phyloP scores from a whole-genome alignment of 2,797 vertebrate genomes.

The Hozukius guyotensis region DNA sequence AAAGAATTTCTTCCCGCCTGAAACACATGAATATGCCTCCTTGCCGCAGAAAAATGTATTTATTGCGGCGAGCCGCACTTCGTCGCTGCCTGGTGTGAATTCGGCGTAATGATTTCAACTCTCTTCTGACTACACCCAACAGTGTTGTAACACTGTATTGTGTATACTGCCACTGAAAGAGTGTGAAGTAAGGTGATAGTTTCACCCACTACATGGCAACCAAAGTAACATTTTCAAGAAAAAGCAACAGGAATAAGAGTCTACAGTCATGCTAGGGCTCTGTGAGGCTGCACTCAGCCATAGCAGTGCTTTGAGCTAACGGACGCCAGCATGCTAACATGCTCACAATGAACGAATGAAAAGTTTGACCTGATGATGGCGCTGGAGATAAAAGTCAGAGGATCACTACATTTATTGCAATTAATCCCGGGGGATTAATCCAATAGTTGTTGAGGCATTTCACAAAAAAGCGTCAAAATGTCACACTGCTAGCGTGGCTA shows the following conservation, averaged over 20 bases:
- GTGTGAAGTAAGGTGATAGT: background rate
- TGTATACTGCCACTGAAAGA: background rate
- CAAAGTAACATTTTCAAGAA: background rate
- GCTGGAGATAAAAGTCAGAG: background rate
- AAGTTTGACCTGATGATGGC: background rate
- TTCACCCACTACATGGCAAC: background rate
- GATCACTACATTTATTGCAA: background rate
- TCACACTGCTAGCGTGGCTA: too few species aligned
- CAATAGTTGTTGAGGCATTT: background rate
- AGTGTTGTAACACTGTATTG: background rate
- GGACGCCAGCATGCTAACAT: background rate
- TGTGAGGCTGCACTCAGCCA: background rate
- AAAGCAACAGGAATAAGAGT: background rate
- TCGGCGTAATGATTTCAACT: background rate
- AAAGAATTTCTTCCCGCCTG: too few species aligned
- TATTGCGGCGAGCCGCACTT: background rate
- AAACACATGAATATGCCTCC: too few species aligned
- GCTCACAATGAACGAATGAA: background rate
- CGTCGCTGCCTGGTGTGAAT: too few species aligned
- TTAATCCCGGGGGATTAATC: background rate
- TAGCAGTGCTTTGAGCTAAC: background rate
- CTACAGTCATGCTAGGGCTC: too few species aligned
- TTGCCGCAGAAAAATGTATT: background rate
- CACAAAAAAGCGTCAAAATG: background rate
- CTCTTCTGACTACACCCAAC: background rate